phyloP scores from a whole-genome alignment of 2,797 vertebrate species.

The Triplophysa bombifrons region DNA sequence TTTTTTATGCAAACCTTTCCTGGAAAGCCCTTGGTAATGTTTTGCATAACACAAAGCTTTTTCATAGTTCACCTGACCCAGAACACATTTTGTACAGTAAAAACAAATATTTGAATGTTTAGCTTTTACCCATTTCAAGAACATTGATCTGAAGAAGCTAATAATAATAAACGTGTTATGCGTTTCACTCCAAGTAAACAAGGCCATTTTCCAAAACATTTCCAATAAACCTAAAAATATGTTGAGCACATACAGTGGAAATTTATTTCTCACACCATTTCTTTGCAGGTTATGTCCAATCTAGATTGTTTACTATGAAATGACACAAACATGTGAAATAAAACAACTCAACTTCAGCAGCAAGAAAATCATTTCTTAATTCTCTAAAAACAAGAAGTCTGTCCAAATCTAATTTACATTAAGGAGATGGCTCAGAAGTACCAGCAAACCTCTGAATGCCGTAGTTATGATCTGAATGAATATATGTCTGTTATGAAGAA shows the following conservation, averaged over 20 bases:
- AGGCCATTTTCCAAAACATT: slow-evolving; percentile 23
- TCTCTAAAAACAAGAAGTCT: neutral
- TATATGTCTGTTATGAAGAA: slow-evolving; percentile 2
- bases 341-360: neutral
- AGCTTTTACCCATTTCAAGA: neutral
- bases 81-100: neutral
- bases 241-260: neutral
- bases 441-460: too few relatives aligned
- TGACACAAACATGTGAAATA: neutral
- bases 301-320: neutral
- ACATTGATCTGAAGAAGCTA: neutral
- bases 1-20: neutral
- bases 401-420: neutral
- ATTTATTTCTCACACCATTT: slow-evolving; percentile 15
- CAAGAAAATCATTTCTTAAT: neutral
- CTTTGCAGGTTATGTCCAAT: neutral
- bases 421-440: neutral
- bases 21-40: slow-evolving; percentile 15
- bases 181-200: neutral
- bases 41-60: slow-evolving; percentile 30
- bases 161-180: slow-evolving; percentile 1
- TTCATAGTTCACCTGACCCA: neutral
- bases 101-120: slow-evolving; percentile 15
- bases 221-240: slow-evolving; percentile 1
- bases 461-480: neutral